Evolutionary conservation across 2,797 vertebrate species (phyloP).

Genomic region (Lophotriccus pileatus): DNA sequence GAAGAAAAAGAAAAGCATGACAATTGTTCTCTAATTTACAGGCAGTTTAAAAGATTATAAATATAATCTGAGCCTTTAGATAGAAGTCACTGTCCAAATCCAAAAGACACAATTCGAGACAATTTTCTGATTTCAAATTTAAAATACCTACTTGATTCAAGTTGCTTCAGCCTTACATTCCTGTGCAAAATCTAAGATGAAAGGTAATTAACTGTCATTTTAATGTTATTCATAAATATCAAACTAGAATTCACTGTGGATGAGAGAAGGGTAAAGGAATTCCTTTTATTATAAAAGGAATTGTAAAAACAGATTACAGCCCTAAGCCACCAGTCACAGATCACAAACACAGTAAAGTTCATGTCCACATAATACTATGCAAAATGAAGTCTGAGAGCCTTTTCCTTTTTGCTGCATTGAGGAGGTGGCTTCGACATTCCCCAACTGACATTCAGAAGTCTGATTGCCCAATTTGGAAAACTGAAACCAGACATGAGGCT

Average conservation of each 20-base stretch:
- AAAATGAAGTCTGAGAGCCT: background rate
- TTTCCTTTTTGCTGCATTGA: background rate
- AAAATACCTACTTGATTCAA: background rate
- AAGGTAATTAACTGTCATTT: constrained; percentile 14
- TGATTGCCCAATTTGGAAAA: background rate
- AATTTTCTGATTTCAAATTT: background rate
- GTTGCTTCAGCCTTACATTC: background rate
- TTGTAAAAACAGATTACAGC: background rate
- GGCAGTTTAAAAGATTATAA: background rate
- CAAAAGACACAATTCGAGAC: background rate
- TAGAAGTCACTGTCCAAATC: background rate
- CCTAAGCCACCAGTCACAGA: background rate
- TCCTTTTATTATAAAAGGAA: background rate
- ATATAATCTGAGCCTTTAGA: background rate
- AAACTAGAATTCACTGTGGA: background rate
- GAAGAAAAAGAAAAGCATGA: background rate
- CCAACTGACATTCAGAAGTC: background rate
- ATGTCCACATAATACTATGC: background rate
- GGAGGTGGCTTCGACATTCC: background rate
- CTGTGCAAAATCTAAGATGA: background rate
- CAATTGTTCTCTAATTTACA: background rate
- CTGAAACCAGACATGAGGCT: background rate
- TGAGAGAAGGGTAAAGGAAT: background rate
- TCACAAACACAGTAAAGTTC: background rate
- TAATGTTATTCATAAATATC: constrained; percentile 28